phyloP scores from a whole-genome alignment of 1,140 invertebrate genomes.

The Ostrea edulis region DNA sequence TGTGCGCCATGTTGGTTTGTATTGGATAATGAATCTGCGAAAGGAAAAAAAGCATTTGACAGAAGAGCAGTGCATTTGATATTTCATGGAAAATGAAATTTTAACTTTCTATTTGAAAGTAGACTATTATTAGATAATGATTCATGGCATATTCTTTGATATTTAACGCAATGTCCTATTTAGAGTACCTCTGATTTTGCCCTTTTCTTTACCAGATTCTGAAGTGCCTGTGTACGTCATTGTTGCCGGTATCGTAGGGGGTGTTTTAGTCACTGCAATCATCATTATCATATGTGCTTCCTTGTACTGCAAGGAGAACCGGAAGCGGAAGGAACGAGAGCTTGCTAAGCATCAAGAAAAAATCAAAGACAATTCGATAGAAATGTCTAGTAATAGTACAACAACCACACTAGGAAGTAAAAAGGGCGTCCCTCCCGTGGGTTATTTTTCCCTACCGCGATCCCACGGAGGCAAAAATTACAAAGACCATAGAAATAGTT shows the following conservation, averaged over 20 bases:
- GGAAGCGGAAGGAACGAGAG: constrained; percentile 59
- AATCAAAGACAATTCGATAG: constrained; percentile 56
- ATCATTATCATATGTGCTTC: constrained; percentile 62
- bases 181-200: neutral
- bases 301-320: constrained; percentile 52
- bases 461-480: constrained; percentile 35
- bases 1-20: constrained; percentile 13
- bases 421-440: constrained; percentile 48
- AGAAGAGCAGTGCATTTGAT: neutral
- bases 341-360: constrained; percentile 53
- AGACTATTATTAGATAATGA: neutral
- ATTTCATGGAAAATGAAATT: neutral
- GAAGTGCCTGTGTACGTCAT: constrained; percentile 61
- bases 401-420: constrained; percentile 58
- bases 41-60: neutral
- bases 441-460: constrained; percentile 49
- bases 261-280: constrained; percentile 62
- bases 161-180: neutral
- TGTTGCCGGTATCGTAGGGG: constrained; percentile 62
- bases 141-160: neutral
- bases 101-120: neutral
- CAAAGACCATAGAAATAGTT: constrained; percentile 65
- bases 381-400: constrained; percentile 61
- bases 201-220: neutral
- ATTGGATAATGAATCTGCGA: neutral